Evolutionary conservation across 2,888 invertebrate species (phyloP).

Genomic region (Glyphotaelius pellucidus): DNA sequence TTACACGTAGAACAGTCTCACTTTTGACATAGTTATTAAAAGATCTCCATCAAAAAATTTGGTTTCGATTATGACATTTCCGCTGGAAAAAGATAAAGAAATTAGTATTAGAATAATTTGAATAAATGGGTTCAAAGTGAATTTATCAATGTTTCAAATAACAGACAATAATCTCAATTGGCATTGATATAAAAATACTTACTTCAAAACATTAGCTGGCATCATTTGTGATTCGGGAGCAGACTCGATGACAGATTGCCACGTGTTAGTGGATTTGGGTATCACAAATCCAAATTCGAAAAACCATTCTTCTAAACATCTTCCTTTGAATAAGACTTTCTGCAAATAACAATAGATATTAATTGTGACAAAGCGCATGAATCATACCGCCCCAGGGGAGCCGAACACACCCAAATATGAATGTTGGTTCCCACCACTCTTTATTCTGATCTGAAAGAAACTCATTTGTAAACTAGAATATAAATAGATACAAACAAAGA

Average conservation of each 20-base stretch:
- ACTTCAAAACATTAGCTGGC: slow-evolving; percentile 99
- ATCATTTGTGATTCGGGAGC: slow-evolving; percentile 99
- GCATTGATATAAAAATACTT: slow-evolving; percentile 67
- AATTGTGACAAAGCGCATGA: background rate
- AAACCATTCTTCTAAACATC: slow-evolving; percentile 98
- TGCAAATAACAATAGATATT: slow-evolving; percentile 72
- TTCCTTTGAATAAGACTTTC: slow-evolving; percentile 89
- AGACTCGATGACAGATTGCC: slow-evolving; percentile 99
- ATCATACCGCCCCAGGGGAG: background rate
- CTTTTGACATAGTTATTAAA: slow-evolving; percentile 95
- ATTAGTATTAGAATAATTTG: background rate
- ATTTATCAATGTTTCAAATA: too few species aligned
- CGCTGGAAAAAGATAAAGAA: slow-evolving; percentile 80
- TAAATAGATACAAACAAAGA: too few species aligned
- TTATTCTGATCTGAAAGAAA: too few species aligned
- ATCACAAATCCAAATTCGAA: slow-evolving; percentile 99
- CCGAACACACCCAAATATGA: background rate
- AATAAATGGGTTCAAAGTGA: background rate
- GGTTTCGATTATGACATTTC: slow-evolving; percentile 97
- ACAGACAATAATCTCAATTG: too few species aligned
- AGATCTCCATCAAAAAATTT: slow-evolving; percentile 97
- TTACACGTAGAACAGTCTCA: slow-evolving; percentile 95
- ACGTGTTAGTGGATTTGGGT: slow-evolving; percentile 98
- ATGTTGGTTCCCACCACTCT: too few species aligned
- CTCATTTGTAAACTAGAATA: too few species aligned